Evolutionary conservation across 2,113 vertebrate genomes (phyloP), one percentile per base, ranked within the genome.

Genomic region (Hylia prasina): DNA sequence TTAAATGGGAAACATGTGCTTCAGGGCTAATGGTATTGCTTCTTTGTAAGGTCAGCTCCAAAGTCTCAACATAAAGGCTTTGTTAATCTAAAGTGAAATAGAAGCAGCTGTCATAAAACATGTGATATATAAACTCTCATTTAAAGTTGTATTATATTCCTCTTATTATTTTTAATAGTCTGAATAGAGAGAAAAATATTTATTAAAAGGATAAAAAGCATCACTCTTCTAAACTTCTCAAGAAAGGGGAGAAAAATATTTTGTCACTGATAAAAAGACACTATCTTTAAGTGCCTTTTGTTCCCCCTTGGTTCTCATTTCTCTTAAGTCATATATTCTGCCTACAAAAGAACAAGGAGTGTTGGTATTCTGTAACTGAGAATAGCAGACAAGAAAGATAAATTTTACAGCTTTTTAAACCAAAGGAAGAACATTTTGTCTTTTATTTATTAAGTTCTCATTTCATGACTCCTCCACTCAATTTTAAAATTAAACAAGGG

Each of bases 1-100:
- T 94, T 95, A 98, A 98, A 98, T 98, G 65, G 73, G 90, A 98
- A 98, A 98, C 98, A 98, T 95, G 92, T 98, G 98, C 96, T 95
- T 89, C 56, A 63, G 44, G 71, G 47, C 66, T 98, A 97, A 98
- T 89, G 93, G 81, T 86, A 95, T 83, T 96, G 92, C 80, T 90
- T 68, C 94, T 97, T 92, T 91, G 87, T 95, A 96, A 89, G 95
- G 91, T 97, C 97, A 97, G 57, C 65, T 94, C 97, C 93, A 95
- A 97, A 97, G 86, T 51, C 89, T 90, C 93, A 90, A 79, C 60
- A 82, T 94, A 97, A 97, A 97, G 85, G 85, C 86, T 93, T 97
- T 93, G 91, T 86, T 98, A 97, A 97, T 97, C 95, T 97, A 90
- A 98, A 97, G 79, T 96, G 96, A 98, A 98, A 98, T 96, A 97